Evolutionary conservation across 92 coral and sea anemone genomes (phyloP), one percentile per base, ranked within the genome.

Genomic region (Meandrina meandrites): DNA sequence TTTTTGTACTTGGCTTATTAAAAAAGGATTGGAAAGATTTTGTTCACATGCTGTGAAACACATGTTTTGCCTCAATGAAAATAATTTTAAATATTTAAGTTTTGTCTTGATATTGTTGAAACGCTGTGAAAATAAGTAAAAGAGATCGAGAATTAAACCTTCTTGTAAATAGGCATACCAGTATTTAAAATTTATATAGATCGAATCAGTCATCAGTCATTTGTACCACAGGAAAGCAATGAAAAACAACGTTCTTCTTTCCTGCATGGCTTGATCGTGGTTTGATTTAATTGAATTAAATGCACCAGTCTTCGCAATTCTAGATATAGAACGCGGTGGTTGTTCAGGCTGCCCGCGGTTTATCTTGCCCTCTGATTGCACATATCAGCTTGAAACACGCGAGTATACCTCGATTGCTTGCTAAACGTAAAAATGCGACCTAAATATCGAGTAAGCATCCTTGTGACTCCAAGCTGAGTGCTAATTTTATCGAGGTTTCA

Each of bases 251-350:
- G 10, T 31, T 8, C 11, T 71, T 6, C n/a, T 73, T 36, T 34
- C 58, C 83, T 51, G 18, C 53, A 18, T 6, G 36, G 31, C 51
- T 36, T 22, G 71, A 58, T 15, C 37, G 81, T 35, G 81, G 81
- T 78, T 76, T 51, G 24, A 36, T 8, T 51, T 30, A 78, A 78
- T 78, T 78, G 45, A 16, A 17, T 78, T 45, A 78, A 78, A 78
- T 5, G 60, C 22, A 50, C 16, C 79, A 28, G 35, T 68, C 7
- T 21, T 75, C 28, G 53, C 34, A 36, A 74, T 16, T 48, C 45
- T 40, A 6, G 45, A 2, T 40, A 40, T 6, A 2, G 6, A 40
- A 40, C 2, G 2, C 2, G 2, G 45, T 40, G 6, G 45, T 40
- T 6, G n/a, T 40, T 40, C 22, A 4, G 62, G 62, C 16, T 47